A percentile compares a stretch with the other conserved stretches of the same genome.
phyloP scores from a whole-genome alignment of 2,888 invertebrate genomes.

The Oscheius sp. region DNA sequence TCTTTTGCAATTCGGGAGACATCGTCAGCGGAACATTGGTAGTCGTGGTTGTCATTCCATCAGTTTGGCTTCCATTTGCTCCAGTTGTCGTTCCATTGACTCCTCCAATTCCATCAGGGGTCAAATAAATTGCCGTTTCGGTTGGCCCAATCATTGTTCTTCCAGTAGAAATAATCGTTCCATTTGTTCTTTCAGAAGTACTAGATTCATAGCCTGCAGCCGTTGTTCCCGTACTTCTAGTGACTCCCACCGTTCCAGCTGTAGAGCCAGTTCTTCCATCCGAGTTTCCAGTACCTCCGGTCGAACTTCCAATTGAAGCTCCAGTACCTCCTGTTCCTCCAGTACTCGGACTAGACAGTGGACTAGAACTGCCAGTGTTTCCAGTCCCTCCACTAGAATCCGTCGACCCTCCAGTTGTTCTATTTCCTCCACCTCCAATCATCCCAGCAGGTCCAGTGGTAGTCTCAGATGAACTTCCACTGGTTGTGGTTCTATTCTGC shows the following conservation, averaged over 20 bases:
- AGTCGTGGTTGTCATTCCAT: not conserved
- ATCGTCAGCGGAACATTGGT: not conserved
- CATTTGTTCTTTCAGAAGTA: too few species aligned
- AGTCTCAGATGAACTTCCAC: not conserved
- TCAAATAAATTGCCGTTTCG: too few species aligned
- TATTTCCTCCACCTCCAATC: not conserved
- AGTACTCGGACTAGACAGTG: not conserved
- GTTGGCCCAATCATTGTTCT: too few species aligned
- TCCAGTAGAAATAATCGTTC: too few species aligned
- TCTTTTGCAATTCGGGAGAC: conserved; percentile 1
- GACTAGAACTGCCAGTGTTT: not conserved
- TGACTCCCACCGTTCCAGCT: too few species aligned
- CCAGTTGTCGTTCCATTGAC: not conserved
- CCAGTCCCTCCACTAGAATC: not conserved
- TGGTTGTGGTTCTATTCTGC: not conserved
- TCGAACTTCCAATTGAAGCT: not conserved
- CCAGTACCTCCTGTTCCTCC: not conserved
- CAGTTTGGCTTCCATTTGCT: not conserved
- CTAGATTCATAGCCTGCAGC: too few species aligned
- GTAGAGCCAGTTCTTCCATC: not conserved
- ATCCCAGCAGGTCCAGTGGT: not conserved
- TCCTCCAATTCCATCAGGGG: not conserved
- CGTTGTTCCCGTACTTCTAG: not conserved
- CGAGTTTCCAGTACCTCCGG: not conserved
- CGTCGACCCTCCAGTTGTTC: not conserved